A percentile compares a stretch with the other conserved stretches of the same genome.
Evolutionary conservation across 1,140 invertebrate species (phyloP).

Genomic region (Drosophila parvula): DNA sequence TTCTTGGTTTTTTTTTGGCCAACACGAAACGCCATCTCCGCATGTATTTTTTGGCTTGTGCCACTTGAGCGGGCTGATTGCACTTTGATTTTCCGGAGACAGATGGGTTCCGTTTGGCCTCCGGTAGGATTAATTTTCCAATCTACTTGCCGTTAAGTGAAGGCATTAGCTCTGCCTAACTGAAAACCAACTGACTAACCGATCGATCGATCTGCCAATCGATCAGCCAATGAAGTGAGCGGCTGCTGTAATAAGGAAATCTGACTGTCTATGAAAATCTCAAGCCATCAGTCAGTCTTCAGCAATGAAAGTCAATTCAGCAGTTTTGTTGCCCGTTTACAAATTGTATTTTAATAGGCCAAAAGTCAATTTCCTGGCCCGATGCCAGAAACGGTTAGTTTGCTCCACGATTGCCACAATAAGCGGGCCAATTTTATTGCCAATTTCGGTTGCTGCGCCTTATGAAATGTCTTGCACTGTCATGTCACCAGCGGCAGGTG

Average conservation of each 20-base stretch:
- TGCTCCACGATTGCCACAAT: slow-evolving; percentile 23
- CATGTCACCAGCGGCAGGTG: not conserved
- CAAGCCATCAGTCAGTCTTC: not conserved
- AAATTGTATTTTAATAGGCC: slow-evolving; percentile 65
- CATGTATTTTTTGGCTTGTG: slow-evolving; percentile 46
- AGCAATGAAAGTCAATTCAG: slow-evolving; percentile 31
- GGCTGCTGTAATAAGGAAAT: slow-evolving; percentile 69
- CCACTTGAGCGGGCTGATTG: slow-evolving; percentile 55
- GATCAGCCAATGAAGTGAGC: slow-evolving; percentile 47
- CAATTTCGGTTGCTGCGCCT: slow-evolving; percentile 45
- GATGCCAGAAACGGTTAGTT: slow-evolving; percentile 53
- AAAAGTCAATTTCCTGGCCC: slow-evolving; percentile 62
- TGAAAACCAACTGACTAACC: slow-evolving; percentile 27
- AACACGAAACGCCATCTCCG: slow-evolving; percentile 41
- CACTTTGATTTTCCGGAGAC: slow-evolving; percentile 48
- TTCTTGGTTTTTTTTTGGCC: slow-evolving; percentile 24
- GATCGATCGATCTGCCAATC: slow-evolving; percentile 25
- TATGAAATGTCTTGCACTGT: slow-evolving; percentile 54
- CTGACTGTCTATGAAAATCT: slow-evolving; percentile 35
- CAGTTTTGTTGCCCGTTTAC: slow-evolving; percentile 32
- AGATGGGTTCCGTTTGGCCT: slow-evolving; percentile 46
- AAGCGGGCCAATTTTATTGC: slow-evolving; percentile 55
- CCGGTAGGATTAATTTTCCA: slow-evolving; percentile 26
- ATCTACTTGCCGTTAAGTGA: slow-evolving; percentile 30
- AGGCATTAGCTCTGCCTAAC: slow-evolving; percentile 36